Evolutionary conservation across 2,797 vertebrate genomes (phyloP).

Genomic region (Brachyalestes nurse): DNA sequence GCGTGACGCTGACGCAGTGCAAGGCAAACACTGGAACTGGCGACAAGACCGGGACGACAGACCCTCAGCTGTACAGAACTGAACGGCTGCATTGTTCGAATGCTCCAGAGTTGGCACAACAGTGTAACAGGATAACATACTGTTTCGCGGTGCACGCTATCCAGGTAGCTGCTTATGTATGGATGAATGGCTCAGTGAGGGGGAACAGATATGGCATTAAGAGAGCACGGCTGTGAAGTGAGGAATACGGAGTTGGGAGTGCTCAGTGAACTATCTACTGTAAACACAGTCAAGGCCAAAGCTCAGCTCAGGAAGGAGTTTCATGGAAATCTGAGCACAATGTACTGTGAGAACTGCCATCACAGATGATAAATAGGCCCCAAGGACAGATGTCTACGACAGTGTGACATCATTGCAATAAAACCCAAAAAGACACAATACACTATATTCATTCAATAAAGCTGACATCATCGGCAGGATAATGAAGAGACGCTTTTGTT

Average conservation of each 20-base stretch:
- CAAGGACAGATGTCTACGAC: slow-evolving; percentile 44
- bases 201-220: slow-evolving; percentile 2
- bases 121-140: slow-evolving; percentile 34
- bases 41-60: slow-evolving; percentile 51
- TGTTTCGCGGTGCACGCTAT: slow-evolving; percentile 18
- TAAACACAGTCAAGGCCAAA: slow-evolving; percentile 30
- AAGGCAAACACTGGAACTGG: slow-evolving; percentile 65
- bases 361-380: slow-evolving; percentile 43
- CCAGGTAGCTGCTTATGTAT: slow-evolving; percentile 2
- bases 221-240: neutral
- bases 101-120: slow-evolving; percentile 29
- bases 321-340: slow-evolving; percentile 41
- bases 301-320: slow-evolving; percentile 35
- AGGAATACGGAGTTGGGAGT: slow-evolving; percentile 15
- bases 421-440: slow-evolving; percentile 10
- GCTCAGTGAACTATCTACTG: slow-evolving; percentile 11
- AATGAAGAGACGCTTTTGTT: neutral
- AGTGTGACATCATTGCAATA: slow-evolving; percentile 40
- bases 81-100: slow-evolving; percentile 59
- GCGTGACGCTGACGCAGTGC: slow-evolving; percentile 61
- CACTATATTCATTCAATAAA: slow-evolving; percentile 8
- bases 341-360: slow-evolving; percentile 29
- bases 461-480: slow-evolving; percentile 19
- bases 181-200: neutral
- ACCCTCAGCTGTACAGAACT: slow-evolving; percentile 51